Evolutionary conservation across 2,888 invertebrate species (phyloP).

Genomic region (Myathropa florea): DNA sequence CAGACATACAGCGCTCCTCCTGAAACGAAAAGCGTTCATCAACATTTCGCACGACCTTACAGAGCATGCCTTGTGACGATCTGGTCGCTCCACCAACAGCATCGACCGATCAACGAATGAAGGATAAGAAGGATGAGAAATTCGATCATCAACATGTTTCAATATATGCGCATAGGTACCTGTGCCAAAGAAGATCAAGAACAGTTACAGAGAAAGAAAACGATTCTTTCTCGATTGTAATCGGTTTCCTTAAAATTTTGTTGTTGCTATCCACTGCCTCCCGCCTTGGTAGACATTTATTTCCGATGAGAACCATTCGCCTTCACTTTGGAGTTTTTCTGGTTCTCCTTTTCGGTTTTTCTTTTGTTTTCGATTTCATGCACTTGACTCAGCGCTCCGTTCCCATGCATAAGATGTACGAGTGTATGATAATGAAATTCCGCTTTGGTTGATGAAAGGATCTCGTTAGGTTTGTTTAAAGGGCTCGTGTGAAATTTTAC

Average conservation of each 20-base stretch:
- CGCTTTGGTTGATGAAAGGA: slow-evolving; percentile 53
- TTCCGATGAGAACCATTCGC: slow-evolving; percentile 67
- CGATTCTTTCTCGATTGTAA: slow-evolving; percentile 60
- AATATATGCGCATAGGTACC: slow-evolving; percentile 14
- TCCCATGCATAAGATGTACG: slow-evolving; percentile 63
- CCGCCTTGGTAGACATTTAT: slow-evolving; percentile 49
- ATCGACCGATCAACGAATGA: slow-evolving; percentile 9
- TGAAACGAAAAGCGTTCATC: slow-evolving; percentile 36
- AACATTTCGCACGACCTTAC: slow-evolving; percentile 64
- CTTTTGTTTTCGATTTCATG: slow-evolving; percentile 68
- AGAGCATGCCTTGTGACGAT: slow-evolving; percentile 33
- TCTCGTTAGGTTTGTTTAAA: slow-evolving; percentile 43
- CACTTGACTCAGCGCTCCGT: slow-evolving; percentile 60
- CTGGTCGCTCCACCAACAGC: slow-evolving; percentile 2
- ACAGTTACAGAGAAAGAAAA: slow-evolving; percentile 61
- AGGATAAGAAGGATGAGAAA: slow-evolving; percentile 41
- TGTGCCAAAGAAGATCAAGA: slow-evolving; percentile 31
- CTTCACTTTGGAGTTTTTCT: slow-evolving; percentile 5
- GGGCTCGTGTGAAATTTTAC: slow-evolving; percentile 37
- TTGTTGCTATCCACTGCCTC: background rate
- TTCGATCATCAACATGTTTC: slow-evolving; percentile 41
- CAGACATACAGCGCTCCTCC: slow-evolving; percentile 11
- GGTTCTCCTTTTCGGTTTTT: background rate
- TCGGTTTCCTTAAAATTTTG: slow-evolving; percentile 37
- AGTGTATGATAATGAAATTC: slow-evolving; percentile 50